phyloP scores from a whole-genome alignment of 2,888 invertebrate genomes.

The Athalia rosae region DNA sequence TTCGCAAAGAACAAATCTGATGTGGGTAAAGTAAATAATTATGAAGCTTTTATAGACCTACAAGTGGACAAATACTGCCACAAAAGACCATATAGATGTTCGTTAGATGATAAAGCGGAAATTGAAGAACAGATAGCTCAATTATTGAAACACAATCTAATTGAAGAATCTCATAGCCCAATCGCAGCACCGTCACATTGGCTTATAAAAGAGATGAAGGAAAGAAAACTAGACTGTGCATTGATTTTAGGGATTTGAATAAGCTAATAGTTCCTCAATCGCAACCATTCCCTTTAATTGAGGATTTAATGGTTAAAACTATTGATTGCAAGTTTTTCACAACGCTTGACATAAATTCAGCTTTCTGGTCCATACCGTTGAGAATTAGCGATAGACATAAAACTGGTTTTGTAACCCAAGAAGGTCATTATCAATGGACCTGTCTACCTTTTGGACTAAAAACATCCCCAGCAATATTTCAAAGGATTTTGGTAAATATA shows the following conservation, averaged over 20 bases:
- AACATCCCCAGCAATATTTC: slow-evolving; percentile 67
- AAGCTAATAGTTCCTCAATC: slow-evolving; percentile 63
- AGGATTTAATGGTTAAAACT: slow-evolving; percentile 62
- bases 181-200: slow-evolving; percentile 56
- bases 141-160: slow-evolving; percentile 53
- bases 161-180: slow-evolving; percentile 55
- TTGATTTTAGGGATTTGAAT: slow-evolving; percentile 61
- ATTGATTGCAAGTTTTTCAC: slow-evolving; percentile 63
- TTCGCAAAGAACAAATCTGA: slow-evolving; percentile 26
- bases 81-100: slow-evolving; percentile 49
- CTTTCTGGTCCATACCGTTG: slow-evolving; percentile 68
- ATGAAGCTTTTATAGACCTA: slow-evolving; percentile 17
- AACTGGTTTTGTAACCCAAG: slow-evolving; percentile 62
- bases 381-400: slow-evolving; percentile 62
- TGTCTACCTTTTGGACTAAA: slow-evolving; percentile 68
- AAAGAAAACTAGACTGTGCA: slow-evolving; percentile 57
- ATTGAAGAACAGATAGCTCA: slow-evolving; percentile 51
- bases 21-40: slow-evolving; percentile 18
- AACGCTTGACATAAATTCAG: slow-evolving; percentile 66
- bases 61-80: slow-evolving; percentile 39
- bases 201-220: slow-evolving; percentile 56
- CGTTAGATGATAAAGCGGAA: slow-evolving; percentile 52
- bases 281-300: slow-evolving; percentile 64
- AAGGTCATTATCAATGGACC: slow-evolving; percentile 63
- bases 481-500: slow-evolving; percentile 55